phyloP scores from a whole-genome alignment of 2,888 invertebrate species.

The Salticus scenicus region DNA sequence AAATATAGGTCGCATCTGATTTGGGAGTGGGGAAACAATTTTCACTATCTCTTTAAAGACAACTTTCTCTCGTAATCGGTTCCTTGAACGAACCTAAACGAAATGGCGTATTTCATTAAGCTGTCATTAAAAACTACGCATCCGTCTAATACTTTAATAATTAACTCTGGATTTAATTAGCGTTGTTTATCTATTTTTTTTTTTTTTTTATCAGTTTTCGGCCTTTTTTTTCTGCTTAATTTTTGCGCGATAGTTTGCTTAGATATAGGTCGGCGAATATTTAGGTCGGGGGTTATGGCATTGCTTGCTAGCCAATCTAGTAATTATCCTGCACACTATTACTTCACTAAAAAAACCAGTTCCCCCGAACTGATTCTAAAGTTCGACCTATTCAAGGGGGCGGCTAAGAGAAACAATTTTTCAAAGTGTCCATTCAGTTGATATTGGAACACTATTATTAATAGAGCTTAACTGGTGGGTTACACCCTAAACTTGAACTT shows the following conservation, averaged over 20 bases:
- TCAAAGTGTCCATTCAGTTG: background rate
- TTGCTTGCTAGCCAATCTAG: background rate
- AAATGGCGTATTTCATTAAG: no score
- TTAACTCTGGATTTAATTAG: no score
- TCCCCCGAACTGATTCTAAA: background rate
- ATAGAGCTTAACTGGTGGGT: background rate
- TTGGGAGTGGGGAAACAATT: no score
- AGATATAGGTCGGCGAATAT: slow-evolving; percentile 37
- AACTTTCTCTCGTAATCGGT: no score
- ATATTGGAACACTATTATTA: background rate
- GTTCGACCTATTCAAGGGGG: background rate
- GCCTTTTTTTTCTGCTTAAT: background rate
- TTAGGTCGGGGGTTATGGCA: slow-evolving; percentile 24
- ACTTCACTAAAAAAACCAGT: background rate
- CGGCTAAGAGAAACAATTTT: background rate
- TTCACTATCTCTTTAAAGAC: no score
- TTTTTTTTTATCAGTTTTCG: background rate
- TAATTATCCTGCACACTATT: background rate
- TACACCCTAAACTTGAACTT: slow-evolving; percentile 16
- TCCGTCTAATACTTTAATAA: no score
- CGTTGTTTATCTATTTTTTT: no score
- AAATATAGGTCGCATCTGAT: no score
- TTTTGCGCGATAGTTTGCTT: background rate
- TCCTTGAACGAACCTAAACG: no score
- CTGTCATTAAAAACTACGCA: no score